These are phyloP conservation scores for Sebastiscus albofasciatus DNA, from an alignment of 2,797 vertebrate species.

Conservation along the genomic window DNA sequence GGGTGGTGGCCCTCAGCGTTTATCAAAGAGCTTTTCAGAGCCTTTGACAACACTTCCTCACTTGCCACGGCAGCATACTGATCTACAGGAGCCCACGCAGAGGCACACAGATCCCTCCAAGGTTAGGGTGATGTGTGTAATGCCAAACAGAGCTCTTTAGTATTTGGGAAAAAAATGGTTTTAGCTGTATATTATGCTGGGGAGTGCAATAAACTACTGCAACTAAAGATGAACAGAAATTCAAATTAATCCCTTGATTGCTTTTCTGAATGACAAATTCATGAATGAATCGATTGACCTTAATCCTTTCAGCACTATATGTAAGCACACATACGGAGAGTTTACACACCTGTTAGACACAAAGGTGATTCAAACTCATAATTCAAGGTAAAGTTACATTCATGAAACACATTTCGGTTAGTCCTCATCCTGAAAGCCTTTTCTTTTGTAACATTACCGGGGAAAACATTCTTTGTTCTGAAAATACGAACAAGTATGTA, in stretches of 20 bases:
- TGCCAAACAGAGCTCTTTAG: constrained; percentile 34
- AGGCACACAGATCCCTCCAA: constrained; percentile 43
- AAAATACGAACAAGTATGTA: too few relatives aligned
- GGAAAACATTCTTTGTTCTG: too few relatives aligned
- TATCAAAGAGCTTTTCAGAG: constrained; percentile 69
- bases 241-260: background rate
- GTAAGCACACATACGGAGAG: background rate
- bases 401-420: background rate
- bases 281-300: background rate
- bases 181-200: background rate
- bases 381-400: background rate
- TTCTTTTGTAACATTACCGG: background rate
- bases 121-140: constrained; percentile 48
- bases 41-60: constrained; percentile 66
- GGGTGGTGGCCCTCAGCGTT: constrained; percentile 63
- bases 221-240: background rate
- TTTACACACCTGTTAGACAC: background rate
- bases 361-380: background rate
- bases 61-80: constrained; percentile 50
- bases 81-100: constrained; percentile 56
- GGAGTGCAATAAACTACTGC: background rate
- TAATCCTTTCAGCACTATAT: background rate
- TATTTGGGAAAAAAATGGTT: background rate
- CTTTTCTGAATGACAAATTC: background rate
- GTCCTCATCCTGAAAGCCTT: background rate